Evolutionary conservation across 2,797 vertebrate species (phyloP).

Genomic region (Helostoma temminkii): DNA sequence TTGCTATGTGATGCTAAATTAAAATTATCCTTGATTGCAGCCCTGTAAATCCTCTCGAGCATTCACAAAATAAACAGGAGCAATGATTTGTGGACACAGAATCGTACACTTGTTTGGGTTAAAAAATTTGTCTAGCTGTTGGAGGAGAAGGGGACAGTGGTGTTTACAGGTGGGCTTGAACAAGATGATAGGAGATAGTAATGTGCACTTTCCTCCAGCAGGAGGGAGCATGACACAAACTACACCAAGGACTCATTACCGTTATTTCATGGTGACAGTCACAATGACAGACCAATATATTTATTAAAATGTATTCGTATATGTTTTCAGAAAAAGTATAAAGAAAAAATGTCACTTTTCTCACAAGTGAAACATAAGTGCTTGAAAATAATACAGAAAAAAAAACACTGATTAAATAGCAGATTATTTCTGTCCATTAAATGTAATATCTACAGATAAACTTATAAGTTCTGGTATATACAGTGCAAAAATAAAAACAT

Average conservation of each 20-base stretch:
- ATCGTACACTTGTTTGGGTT: no score
- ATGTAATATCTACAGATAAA: background rate
- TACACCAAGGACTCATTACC: no score
- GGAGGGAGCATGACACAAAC: background rate
- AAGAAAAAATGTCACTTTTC: background rate
- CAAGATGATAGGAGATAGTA: no score
- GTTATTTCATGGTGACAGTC: background rate
- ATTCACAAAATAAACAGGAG: background rate
- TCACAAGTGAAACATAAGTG: background rate
- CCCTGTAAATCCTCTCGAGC: no score
- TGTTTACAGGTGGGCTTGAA: no score
- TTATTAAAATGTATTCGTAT: background rate
- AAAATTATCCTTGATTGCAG: no score
- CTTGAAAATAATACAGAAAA: background rate
- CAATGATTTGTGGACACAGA: no score
- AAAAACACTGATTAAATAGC: background rate
- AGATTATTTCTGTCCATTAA: slow-evolving; percentile 9
- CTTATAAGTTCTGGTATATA: background rate
- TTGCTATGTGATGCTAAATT: no score
- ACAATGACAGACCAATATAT: background rate
- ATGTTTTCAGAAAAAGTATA: background rate
- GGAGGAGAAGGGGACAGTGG: no score
- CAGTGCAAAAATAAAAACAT: slow-evolving; percentile 19
- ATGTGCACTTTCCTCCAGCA: background rate
- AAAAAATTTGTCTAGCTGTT: no score